Conservation (phyloP, 2,113 vertebrate genomes). For the Pterophyllum scalare region DNA sequence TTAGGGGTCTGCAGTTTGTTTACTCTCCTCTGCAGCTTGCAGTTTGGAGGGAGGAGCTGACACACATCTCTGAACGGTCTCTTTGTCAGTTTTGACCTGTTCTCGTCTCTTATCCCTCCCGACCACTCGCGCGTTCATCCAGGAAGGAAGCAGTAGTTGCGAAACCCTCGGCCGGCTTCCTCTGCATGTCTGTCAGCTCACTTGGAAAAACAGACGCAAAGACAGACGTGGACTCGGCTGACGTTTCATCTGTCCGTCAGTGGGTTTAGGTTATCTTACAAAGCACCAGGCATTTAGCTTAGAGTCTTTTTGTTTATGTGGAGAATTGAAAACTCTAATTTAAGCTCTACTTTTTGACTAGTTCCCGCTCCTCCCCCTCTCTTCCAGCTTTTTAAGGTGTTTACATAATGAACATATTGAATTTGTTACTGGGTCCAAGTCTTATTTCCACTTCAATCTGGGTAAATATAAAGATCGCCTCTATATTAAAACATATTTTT, state of each 20-base stretch:
- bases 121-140: slow-evolving; percentile 45
- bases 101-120: slow-evolving; percentile 45
- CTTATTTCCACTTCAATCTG: slow-evolving; percentile 76
- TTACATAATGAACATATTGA: slow-evolving; percentile 82
- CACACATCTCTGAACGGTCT: slow-evolving; percentile 73
- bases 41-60: slow-evolving; percentile 50
- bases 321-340: slow-evolving; percentile 40
- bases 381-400: slow-evolving; percentile 69
- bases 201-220: slow-evolving; percentile 48
- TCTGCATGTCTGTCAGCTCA: slow-evolving; percentile 50
- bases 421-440: slow-evolving; percentile 78
- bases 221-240: slow-evolving; percentile 22
- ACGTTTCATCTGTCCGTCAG: slow-evolving; percentile 39
- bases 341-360: slow-evolving; percentile 41
- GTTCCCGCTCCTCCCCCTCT: slow-evolving; percentile 13
- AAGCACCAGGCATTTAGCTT: slow-evolving; percentile 35
- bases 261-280: slow-evolving; percentile 33
- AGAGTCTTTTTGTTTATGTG: slow-evolving; percentile 11
- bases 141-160: slow-evolving; percentile 77
- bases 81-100: slow-evolving; percentile 68
- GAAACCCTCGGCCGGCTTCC: slow-evolving; percentile 65
- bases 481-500: slow-evolving; percentile 83
- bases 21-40: slow-evolving; percentile 76
- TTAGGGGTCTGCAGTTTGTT: slow-evolving; percentile 76
- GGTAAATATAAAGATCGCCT: slow-evolving; percentile 80